Conservation (phyloP, 2,888 invertebrate species). For the Acronicta psi region DNA sequence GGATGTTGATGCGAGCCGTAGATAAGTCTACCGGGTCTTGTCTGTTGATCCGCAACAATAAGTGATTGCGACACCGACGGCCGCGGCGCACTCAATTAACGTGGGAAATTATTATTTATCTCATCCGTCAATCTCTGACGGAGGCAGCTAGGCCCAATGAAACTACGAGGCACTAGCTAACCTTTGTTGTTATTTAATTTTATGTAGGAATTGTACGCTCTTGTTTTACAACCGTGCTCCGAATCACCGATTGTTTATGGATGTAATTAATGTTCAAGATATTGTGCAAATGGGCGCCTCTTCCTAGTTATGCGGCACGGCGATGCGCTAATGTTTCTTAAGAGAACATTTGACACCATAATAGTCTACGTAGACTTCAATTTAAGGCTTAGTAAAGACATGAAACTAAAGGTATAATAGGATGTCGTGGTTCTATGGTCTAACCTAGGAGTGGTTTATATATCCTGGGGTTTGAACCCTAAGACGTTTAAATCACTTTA, state of each 20-base stretch:
- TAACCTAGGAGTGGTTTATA: too few relatives aligned
- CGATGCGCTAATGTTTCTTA: constrained; percentile 10
- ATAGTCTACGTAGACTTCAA: neutral
- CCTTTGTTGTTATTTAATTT: constrained; percentile 67
- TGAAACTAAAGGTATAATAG: too few relatives aligned
- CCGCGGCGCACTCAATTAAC: constrained; percentile 66
- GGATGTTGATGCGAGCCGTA: constrained; percentile 47
- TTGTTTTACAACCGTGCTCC: constrained; percentile 36
- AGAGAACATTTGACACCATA: constrained; percentile 17
- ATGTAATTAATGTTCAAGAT: constrained; percentile 17
- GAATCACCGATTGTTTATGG: constrained; percentile 54
- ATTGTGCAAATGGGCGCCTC: constrained; percentile 32
- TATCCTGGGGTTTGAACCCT: too few relatives aligned
- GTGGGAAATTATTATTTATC: constrained; percentile 72
- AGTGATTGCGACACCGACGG: constrained; percentile 62
- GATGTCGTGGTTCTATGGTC: too few relatives aligned
- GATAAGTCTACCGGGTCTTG: constrained; percentile 50
- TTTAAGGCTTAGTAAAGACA: too few relatives aligned
- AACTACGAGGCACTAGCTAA: constrained; percentile 59
- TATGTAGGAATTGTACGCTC: constrained; percentile 53
- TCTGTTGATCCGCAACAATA: constrained; percentile 62
- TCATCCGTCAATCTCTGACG: constrained; percentile 54
- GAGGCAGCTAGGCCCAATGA: constrained; percentile 59
- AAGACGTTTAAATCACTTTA: too few relatives aligned
- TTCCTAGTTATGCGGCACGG: constrained; percentile 8